Conservation (phyloP, 1,140 invertebrate genomes). For the Apis mellifera region Amel_HAv3.1 CM009932.2:5042501-5043000, state of each 20-base stretch:
- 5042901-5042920: constrained; percentile 11
- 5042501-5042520: not conserved
- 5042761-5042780: too few species aligned
- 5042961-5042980: constrained; percentile 17
- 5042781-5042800: too few species aligned
- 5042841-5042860: not conserved
- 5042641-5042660: not conserved
- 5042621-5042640: not conserved
- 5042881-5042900: not conserved
- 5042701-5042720: too few species aligned
- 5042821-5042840: too few species aligned
- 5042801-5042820: too few species aligned
- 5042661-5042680: not conserved
- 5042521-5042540: not conserved
- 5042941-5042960: constrained; percentile 28
- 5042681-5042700: too few species aligned
- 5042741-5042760: too few species aligned
- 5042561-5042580: not conserved
- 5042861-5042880: not conserved
- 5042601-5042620: not conserved
- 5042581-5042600: not conserved
- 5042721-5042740: too few species aligned
- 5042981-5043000: constrained; percentile 25
- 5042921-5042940: not conserved
- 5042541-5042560: not conserved